Evolutionary conservation across 2,888 invertebrate species (phyloP), one percentile per base, ranked within the genome.

Genomic region (Auanema freiburgensis): DNA sequence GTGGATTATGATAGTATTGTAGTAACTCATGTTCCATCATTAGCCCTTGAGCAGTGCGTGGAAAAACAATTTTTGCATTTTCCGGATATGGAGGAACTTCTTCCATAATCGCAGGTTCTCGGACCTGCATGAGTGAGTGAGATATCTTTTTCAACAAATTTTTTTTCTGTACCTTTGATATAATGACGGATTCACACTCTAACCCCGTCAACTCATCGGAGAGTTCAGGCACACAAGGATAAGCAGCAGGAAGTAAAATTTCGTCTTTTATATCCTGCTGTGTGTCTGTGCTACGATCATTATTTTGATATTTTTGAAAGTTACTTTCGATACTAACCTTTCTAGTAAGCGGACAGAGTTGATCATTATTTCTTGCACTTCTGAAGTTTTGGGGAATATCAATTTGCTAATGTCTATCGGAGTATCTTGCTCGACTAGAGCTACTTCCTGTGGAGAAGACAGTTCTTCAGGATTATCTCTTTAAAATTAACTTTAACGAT

Each of bases 1-100:
- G 62, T 21, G 76, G 72, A 62, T 83, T 83, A 57, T 78, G 72
- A 60, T 83, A 83, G 66, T 69, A 82, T 18, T 68, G 56, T 46
- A 80, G 65, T 8, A 82, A 65, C 40, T 79, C 71, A n/a, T 68
- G 67, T 52, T 80, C 79, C 14, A 69, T 71, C 64, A 81, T 57
- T 24, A 81, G 64, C 43, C 78, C 80, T 25, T 71, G 66, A 23
- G 74, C 74, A 40, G 63, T 70, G 10, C 65, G 52, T 84, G 85
- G 82, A 84, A 84, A 56, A 84, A 86, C 57, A 5, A 65, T 51
- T 12, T 63, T 61, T 1, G 63, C 57, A 11, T 65, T 16, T 5
- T 40, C 24, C 4, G 76, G 76, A 61, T 76, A 76, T 46, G 76
- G 72, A 5, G 73, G 75, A 46, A 71, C 71, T 59, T 66, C 66